These are phyloP conservation scores for Ganaspis brasiliensis DNA, from an alignment of 2,888 invertebrate genomes.

Conservation along the genomic window DNA sequence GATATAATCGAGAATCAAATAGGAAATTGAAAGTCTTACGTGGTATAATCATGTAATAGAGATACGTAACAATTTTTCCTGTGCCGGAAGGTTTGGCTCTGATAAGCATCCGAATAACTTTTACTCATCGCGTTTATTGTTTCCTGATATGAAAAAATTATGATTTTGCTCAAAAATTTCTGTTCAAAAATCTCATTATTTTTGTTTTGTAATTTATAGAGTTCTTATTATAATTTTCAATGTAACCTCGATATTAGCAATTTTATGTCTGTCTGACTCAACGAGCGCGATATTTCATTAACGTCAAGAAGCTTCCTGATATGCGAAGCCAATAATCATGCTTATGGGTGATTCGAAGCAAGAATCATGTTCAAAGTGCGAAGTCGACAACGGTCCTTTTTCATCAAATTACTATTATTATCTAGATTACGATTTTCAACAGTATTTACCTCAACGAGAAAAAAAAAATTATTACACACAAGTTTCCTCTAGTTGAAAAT, in stretches of 20 bases:
- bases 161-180: no score
- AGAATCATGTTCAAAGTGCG: no score
- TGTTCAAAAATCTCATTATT: not conserved
- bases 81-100: conserved; percentile 13
- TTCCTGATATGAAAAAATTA: not conserved
- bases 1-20: not conserved
- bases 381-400: not conserved
- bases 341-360: not conserved
- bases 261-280: conserved; percentile 23
- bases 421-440: not conserved
- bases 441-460: not conserved
- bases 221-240: conserved; percentile 20
- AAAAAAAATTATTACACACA: not conserved
- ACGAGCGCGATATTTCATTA: conserved; percentile 20
- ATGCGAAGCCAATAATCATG: conserved; percentile 8
- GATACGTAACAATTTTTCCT: not conserved
- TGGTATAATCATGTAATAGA: conserved; percentile 16
- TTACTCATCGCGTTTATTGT: not conserved
- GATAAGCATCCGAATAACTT: conserved; percentile 23
- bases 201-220: not conserved
- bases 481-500: no score
- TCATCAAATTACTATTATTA: conserved; percentile 9
- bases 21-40: conserved; percentile 15
- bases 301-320: conserved; percentile 32
- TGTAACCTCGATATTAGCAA: conserved; percentile 27